A percentile compares a stretch with the other conserved stretches of the same genome.
Evolutionary conservation across 2,113 vertebrate genomes (phyloP).

Genomic region (Cyphomyrus discorhynchus): DNA sequence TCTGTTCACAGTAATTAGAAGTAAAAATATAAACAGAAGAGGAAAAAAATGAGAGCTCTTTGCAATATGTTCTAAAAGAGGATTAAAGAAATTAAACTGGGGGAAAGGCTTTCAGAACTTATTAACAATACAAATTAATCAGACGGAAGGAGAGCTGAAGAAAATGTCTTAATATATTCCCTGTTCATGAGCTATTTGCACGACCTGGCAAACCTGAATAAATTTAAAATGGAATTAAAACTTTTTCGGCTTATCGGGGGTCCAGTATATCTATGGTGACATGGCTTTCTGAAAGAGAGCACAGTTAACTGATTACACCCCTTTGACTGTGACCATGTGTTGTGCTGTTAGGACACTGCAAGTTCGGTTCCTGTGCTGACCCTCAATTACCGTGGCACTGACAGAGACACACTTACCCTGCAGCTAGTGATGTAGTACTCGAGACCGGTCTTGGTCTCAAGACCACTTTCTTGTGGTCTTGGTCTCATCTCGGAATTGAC

Average conservation of each 20-base stretch:
- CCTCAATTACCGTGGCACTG: background rate
- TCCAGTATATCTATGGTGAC: background rate
- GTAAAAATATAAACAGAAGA: conserved; percentile 37
- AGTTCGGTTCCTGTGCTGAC: background rate
- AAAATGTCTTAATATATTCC: conserved; percentile 40
- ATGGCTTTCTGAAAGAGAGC: conserved; percentile 11
- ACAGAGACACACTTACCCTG: background rate
- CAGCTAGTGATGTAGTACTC: too few relatives aligned
- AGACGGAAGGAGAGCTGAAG: conserved; percentile 26
- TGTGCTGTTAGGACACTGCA: background rate
- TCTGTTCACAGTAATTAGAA: conserved; percentile 44
- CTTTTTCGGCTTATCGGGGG: background rate
- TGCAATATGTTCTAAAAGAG: conserved; percentile 47
- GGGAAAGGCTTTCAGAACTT: conserved; percentile 44
- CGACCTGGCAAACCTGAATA: conserved; percentile 28
- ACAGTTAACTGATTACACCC: background rate
- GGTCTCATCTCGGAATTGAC: too few relatives aligned
- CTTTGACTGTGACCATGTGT: background rate
- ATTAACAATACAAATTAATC: conserved; percentile 57
- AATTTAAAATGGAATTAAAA: conserved; percentile 29
- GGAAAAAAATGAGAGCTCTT: conserved; percentile 38
- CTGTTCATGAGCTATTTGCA: conserved; percentile 47
- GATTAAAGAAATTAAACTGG: conserved; percentile 52
- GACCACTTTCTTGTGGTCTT: too few relatives aligned
- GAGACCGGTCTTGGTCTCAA: too few relatives aligned